A percentile compares a stretch with the other conserved stretches of the same genome.
Evolutionary conservation across 2,888 invertebrate species (phyloP).

Genomic region (Pedicia rivosa): DNA sequence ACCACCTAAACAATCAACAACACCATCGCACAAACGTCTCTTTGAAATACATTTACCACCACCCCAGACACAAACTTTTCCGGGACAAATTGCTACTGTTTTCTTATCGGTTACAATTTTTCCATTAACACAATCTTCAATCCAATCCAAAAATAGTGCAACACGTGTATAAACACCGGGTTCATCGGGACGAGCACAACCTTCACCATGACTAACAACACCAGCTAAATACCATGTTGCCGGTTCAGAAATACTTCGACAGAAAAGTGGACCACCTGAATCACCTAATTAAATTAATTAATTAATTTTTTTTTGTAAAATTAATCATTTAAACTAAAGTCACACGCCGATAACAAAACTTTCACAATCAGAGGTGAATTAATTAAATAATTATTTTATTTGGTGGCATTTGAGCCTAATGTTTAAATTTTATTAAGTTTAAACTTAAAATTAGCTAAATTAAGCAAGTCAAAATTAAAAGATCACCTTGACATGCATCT

Average conservation of each 20-base stretch:
- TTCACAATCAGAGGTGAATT: no score
- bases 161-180: slow-evolving; percentile 48
- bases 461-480: no score
- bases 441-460: no score
- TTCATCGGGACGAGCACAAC: slow-evolving; percentile 40
- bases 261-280: slow-evolving; percentile 72
- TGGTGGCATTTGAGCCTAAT: no score
- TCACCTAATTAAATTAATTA: no score
- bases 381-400: no score
- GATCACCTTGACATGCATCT: slow-evolving; percentile 68
- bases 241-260: slow-evolving; percentile 46
- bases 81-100: slow-evolving; percentile 51
- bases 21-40: slow-evolving; percentile 49
- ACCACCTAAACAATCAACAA: slow-evolving; percentile 59
- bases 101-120: slow-evolving; percentile 25
- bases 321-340: no score
- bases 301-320: no score
- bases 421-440: no score
- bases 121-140: slow-evolving; percentile 35
- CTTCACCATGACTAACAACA: slow-evolving; percentile 74
- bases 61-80: slow-evolving; percentile 50
- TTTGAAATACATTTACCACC: slow-evolving; percentile 49
- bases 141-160: slow-evolving; percentile 59
- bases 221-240: slow-evolving; percentile 70
- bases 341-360: no score